Base-by-base conservation (phyloP, 2,888 invertebrate genomes). In the Mimachlamys varia region DNA sequence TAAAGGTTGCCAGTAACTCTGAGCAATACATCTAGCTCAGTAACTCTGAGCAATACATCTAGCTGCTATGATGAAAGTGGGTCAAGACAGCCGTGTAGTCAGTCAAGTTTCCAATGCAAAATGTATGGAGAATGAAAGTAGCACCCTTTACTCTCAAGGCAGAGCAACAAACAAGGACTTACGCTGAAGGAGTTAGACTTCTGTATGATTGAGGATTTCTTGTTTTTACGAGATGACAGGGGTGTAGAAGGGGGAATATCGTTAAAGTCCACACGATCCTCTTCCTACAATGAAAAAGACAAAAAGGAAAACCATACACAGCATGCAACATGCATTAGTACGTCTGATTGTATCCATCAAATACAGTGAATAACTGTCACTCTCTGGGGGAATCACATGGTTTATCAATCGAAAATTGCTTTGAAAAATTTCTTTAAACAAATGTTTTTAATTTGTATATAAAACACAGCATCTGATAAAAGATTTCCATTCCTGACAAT, bases 161-260 rank as follows among this genome's bases (percentile, higher is more conserved):
- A 89, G 53, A 50, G 89, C 88, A 89, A 58, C 38, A 44, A 88
- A 76, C 33, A 38, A 62, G 37, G 87, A 96, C 96, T 96, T 96
- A 96, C 96, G 94, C 96, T 96, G 94, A 96, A 96, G n/a, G 96
- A 96, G 92, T 96, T 96, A 90, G 96, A 96, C 94, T 96, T 96
- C 94, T 96, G 95, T 88, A 95, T 93, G 89, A 93, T 93, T 33
- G 94, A 91, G 87, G 97, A 97, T 91, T 97, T 97, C 95, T 97
- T 97, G 96, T 97, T 97, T 93, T 97, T 97, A 96, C 97, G 95
- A 95, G 97, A 96, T 19, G 96, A 95, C 93, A 96, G 96, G 93
- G 96, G 96, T 37, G 96, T 95, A 44, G 94, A 94, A 55, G 95
- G 94, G 89, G 95, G 93, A 88, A 93, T 93, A 90, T 94, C 95